Evolutionary conservation across 1,140 invertebrate genomes (phyloP), one percentile per base, ranked within the genome.

Genomic region (Musca vetustissima): DNA sequence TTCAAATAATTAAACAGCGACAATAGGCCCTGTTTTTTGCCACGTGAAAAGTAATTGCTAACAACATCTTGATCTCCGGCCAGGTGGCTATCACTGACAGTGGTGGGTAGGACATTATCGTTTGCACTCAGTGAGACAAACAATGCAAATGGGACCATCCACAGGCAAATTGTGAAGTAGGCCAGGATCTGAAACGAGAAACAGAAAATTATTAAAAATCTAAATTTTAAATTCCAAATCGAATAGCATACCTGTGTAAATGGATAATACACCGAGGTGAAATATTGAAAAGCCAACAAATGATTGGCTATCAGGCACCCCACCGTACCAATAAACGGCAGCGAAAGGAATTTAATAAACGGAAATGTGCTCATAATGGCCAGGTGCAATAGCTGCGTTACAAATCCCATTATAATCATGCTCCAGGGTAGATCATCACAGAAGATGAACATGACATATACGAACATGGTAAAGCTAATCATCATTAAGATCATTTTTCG

Each of bases 71-170:
- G 88, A 74, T 91, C 89, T 79, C 89, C 52, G 19, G 59, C 28
- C 14, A 13, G 28, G 49, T 76, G 69, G 25, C 67, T 69, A 32
- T 83, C 74, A 53, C 80, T 74, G 83, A 83, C 15, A 6, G 88
- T 88, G 17, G 88, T 89, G 11, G 93, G 93, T 72, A 95, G 83
- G 25, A 93, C 89, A 83, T 93, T 91, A 78, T 95, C 93, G 83
- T 96, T 95, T 8, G 93, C 93, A 43, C 92, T 93, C 6, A 96
- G 83, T 0, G 93, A 95, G 1, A 96, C 90, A 77, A 96, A 93
- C 69, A 95, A 84, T 0, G 90, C 88, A 82, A 96, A 94, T 9
- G 94, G 94, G 4, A 96, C 91, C 48, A 94, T 75, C 94, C 93
- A 96, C 48, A 95, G 80, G 77, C 92, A 95, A 6, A 95, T 78